A percentile compares a stretch with the other conserved stretches of the same genome.
phyloP scores from a whole-genome alignment of 2,888 invertebrate genomes.

The Dione juno region DNA sequence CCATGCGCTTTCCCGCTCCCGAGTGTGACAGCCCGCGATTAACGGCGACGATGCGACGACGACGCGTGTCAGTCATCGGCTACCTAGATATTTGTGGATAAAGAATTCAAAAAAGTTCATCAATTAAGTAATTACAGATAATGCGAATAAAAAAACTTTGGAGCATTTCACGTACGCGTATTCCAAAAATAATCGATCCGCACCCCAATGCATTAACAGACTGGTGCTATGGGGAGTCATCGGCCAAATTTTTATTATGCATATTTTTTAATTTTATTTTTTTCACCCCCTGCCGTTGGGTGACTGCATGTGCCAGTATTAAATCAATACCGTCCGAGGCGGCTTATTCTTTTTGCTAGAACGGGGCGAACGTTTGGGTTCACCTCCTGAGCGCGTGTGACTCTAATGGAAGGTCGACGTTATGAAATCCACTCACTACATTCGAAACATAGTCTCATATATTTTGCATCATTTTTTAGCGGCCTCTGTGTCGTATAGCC shows the following conservation, averaged over 20 bases:
- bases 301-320: conserved; percentile 62
- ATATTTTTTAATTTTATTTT: conserved; percentile 80
- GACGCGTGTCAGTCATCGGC: too few relatives aligned
- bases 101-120: conserved; percentile 41
- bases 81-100: conserved; percentile 24
- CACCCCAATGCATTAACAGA: conserved; percentile 63
- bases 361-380: conserved; percentile 57
- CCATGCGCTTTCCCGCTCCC: background rate
- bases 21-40: background rate
- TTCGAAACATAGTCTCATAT: conserved; percentile 44
- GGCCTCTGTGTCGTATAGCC: conserved; percentile 24
- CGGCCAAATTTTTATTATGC: conserved; percentile 75
- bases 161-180: conserved; percentile 53
- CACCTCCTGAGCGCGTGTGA: conserved; percentile 51
- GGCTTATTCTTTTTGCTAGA: conserved; percentile 62
- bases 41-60: too few relatives aligned
- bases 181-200: conserved; percentile 70
- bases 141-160: conserved; percentile 44
- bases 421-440: conserved; percentile 49
- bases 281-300: conserved; percentile 63
- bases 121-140: conserved; percentile 46
- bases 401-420: conserved; percentile 59
- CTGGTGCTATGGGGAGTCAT: conserved; percentile 64
- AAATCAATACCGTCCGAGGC: conserved; percentile 68
- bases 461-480: conserved; percentile 47